A percentile compares a stretch with the other conserved stretches of the same genome.
These are phyloP conservation scores for Zootoca vivipara DNA, from an alignment of 2,113 vertebrate species.

Conservation along the genomic window DNA sequence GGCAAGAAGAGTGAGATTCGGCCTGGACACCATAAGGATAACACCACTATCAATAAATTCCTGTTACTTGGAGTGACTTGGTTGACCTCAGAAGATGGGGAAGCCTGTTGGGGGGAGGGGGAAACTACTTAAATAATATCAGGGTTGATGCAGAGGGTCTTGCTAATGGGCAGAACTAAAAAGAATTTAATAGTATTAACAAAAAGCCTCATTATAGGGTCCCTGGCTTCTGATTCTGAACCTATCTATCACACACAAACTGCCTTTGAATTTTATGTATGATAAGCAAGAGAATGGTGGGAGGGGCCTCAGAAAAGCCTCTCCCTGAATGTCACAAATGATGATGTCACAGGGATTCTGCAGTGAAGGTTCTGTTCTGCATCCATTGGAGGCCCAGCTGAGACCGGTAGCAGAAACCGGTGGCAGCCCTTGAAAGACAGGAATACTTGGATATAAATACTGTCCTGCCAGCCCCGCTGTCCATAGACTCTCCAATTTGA, in stretches of 20 bases:
- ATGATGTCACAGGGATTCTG: slow-evolving; percentile 11
- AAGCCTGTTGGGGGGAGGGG: background rate
- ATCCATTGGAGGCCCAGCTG: background rate
- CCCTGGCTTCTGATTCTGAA: background rate
- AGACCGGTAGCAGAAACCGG: background rate
- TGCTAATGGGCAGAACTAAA: background rate
- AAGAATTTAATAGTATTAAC: background rate
- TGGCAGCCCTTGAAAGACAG: background rate
- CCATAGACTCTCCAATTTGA: background rate
- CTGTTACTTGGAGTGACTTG: background rate
- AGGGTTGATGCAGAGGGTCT: background rate
- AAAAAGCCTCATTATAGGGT: background rate
- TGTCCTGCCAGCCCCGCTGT: background rate
- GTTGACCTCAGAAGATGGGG: background rate
- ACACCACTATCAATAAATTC: background rate
- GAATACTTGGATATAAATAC: background rate
- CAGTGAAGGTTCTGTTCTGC: slow-evolving; percentile 1
- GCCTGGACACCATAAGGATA: background rate
- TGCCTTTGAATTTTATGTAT: background rate
- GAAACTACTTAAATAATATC: background rate
- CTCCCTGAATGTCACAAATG: slow-evolving; percentile 2
- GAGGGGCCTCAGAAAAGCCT: background rate
- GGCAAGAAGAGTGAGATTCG: background rate
- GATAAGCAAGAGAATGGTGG: background rate
- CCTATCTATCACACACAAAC: background rate